A percentile compares a stretch with the other conserved stretches of the same genome.
Conservation (phyloP, 2,113 vertebrate species). For the Polypterus bichir region DNA sequence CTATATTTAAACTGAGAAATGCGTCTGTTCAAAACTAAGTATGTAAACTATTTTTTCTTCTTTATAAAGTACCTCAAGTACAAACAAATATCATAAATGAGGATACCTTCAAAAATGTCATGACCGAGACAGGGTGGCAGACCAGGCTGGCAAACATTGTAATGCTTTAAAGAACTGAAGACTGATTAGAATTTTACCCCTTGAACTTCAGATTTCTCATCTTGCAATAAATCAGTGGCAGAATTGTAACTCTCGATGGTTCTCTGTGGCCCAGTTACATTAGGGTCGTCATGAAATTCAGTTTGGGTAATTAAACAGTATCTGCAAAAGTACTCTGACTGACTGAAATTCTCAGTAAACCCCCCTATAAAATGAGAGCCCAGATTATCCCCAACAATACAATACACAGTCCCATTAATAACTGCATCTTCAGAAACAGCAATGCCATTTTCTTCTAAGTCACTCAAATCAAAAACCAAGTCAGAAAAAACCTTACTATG, state of each 20-base stretch:
- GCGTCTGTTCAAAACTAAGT: constrained; percentile 14
- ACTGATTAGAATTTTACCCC: constrained; percentile 19
- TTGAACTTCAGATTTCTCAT: constrained; percentile 6
- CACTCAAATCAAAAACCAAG: no score
- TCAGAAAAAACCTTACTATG: no score
- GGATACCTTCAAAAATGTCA: constrained; percentile 19
- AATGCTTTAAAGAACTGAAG: constrained; percentile 16
- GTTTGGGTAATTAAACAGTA: constrained; percentile 21
- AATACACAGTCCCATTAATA: no score
- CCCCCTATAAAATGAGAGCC: constrained; percentile 20
- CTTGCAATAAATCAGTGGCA: constrained; percentile 14
- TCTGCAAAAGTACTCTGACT: constrained; percentile 18
- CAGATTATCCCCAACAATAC: constrained; percentile 5
- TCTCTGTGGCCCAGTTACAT: constrained; percentile 19
- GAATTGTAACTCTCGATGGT: constrained; percentile 17
- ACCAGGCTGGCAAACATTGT: constrained; percentile 21
- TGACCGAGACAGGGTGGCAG: constrained; percentile 22
- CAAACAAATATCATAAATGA: constrained; percentile 21
- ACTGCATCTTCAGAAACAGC: no score
- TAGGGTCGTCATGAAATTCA: constrained; percentile 19
- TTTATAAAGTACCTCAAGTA: constrained; percentile 22
- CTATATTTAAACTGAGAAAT: constrained; percentile 26
- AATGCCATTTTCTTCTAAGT: no score
- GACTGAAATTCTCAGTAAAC: constrained; percentile 22
- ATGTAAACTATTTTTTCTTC: constrained; percentile 17